Evolutionary conservation across 2,113 vertebrate genomes (phyloP).

Genomic region (Urocynchramus pylzowi): DNA sequence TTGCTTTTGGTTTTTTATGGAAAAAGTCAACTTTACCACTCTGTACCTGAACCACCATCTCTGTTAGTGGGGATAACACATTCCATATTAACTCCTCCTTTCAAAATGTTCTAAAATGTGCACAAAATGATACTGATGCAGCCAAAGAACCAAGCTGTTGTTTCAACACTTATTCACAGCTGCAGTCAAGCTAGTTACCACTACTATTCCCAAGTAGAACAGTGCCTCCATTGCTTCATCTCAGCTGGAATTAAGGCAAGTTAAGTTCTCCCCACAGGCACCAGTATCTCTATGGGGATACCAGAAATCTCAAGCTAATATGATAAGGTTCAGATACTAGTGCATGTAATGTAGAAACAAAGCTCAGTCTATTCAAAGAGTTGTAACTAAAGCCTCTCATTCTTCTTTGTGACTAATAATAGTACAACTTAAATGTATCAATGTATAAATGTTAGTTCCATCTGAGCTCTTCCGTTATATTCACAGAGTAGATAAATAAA

Average conservation of each 20-base stretch:
- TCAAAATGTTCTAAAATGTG: not conserved
- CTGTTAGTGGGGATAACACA: not conserved
- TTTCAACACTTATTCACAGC: not conserved
- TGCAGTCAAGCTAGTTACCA: not conserved
- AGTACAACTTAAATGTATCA: not conserved
- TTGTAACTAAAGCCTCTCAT: not conserved
- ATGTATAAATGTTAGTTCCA: not conserved
- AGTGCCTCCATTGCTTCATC: not conserved
- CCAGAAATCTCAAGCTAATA: not conserved
- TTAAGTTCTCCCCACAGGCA: not conserved
- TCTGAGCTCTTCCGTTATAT: not conserved
- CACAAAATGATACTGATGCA: not conserved
- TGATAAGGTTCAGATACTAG: not conserved
- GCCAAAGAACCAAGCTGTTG: not conserved
- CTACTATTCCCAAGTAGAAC: not conserved
- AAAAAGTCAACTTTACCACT: not conserved
- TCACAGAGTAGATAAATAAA: not conserved
- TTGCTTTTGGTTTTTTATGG: not conserved
- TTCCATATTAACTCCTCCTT: not conserved
- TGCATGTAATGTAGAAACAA: not conserved
- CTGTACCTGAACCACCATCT: not conserved
- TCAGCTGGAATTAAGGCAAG: not conserved
- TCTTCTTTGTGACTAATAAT: not conserved
- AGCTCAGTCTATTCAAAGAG: not conserved
- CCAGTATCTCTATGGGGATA: not conserved